A percentile compares a stretch with the other conserved stretches of the same genome.
Evolutionary conservation across 2,888 invertebrate species (phyloP).

Genomic region (Chaetoderma sp.): DNA sequence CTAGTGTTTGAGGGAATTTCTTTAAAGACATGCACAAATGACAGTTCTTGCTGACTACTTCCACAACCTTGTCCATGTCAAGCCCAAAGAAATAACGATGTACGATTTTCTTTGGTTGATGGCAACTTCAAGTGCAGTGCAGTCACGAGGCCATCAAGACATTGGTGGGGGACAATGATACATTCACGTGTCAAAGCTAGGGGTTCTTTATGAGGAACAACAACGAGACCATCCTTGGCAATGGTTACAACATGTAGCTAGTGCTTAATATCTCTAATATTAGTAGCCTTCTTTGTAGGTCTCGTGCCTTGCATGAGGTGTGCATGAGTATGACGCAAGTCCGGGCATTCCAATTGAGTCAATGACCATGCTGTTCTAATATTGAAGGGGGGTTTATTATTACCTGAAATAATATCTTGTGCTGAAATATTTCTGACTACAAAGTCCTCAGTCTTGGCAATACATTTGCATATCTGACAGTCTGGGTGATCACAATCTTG

Average conservation of each 20-base stretch:
- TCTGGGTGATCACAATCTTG: conserved; percentile 24
- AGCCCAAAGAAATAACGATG: conserved; percentile 39
- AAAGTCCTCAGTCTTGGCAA: conserved; percentile 27
- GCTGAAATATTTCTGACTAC: conserved; percentile 27
- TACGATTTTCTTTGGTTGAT: conserved; percentile 37
- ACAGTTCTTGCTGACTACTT: conserved; percentile 26
- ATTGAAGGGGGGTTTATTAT: conserved; percentile 28
- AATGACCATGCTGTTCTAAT: conserved; percentile 30
- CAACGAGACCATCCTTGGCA: too few species aligned
- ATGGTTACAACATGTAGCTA: too few species aligned
- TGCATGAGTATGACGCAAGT: too few species aligned
- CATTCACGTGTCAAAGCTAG: conserved; percentile 23
- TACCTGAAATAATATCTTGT: conserved; percentile 22
- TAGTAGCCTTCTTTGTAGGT: too few species aligned
- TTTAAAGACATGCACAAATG: conserved; percentile 39
- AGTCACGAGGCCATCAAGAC: conserved; percentile 39
- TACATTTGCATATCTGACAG: conserved; percentile 27
- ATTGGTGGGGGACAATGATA: conserved; percentile 36
- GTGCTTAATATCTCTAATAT: too few species aligned
- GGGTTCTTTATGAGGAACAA: too few species aligned
- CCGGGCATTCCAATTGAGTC: conserved; percentile 23
- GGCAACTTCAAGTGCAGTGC: conserved; percentile 34
- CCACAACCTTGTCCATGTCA: conserved; percentile 29
- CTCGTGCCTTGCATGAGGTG: too few species aligned
- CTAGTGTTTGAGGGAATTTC: conserved; percentile 25